Conservation (phyloP, 2,113 vertebrate genomes). For the Puma concolor region DNA sequence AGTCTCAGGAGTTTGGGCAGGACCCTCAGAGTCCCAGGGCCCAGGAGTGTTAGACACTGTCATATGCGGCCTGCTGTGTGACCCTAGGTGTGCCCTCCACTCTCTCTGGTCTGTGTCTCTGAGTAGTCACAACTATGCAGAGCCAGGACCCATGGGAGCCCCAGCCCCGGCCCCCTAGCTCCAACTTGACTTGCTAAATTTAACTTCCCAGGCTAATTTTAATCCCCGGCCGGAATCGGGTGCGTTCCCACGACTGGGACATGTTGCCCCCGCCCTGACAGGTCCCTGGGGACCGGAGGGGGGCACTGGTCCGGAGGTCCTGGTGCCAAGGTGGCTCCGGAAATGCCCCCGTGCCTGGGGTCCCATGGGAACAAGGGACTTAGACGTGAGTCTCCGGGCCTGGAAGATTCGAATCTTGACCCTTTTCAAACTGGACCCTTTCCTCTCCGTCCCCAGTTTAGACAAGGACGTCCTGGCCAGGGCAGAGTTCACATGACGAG, state of each 20-base stretch:
- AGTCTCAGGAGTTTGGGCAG: neutral
- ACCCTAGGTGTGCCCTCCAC: neutral
- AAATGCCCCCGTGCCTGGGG: neutral
- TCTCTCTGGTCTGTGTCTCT: neutral
- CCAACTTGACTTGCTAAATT: slow-evolving; percentile 62
- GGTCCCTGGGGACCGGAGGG: slow-evolving; percentile 35
- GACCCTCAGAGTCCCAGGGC: neutral
- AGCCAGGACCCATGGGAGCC: neutral
- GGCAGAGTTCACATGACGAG: neutral
- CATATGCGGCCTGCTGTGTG: neutral
- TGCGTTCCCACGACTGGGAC: slow-evolving; percentile 70
- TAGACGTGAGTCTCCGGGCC: neutral
- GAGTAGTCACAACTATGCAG: rapidly evolving
- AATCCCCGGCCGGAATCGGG: slow-evolving; percentile 35
- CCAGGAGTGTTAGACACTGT: neutral
- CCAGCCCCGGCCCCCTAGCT: neutral
- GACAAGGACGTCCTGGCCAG: neutral
- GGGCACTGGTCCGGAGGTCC: slow-evolving; percentile 10
- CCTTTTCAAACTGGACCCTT: neutral
- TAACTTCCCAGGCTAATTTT: slow-evolving; percentile 74
- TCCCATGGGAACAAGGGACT: slow-evolving; percentile 14
- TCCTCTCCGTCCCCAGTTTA: neutral
- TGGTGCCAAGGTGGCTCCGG: slow-evolving; percentile 44
- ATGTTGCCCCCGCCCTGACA: neutral
- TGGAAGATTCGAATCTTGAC: neutral